Percentiles rank a stretch among this genome's conserved stretches.
phyloP scores from a whole-genome alignment of 2,113 vertebrate genomes.

The Gymnorhina tibicen region DNA sequence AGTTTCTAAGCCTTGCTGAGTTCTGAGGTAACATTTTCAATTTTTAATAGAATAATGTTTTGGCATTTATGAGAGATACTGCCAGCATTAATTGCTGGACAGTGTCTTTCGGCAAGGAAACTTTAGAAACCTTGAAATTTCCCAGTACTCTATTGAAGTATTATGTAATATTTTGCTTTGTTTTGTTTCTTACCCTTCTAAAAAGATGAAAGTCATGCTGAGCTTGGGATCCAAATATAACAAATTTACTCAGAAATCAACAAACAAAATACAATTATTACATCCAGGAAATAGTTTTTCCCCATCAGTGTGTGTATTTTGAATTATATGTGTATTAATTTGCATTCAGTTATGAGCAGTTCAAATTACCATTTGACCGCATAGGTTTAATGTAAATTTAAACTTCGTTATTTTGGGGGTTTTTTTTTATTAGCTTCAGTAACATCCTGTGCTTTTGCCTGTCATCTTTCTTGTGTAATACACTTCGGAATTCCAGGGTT shows the following conservation, averaged over 20 bases:
- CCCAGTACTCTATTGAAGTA: neutral
- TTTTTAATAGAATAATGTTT: neutral
- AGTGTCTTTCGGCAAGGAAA: neutral
- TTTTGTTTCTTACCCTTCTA: neutral
- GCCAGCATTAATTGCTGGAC: neutral
- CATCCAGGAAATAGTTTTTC: neutral
- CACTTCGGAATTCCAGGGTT: neutral
- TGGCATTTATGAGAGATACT: neutral
- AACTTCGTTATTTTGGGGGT: accelerated
- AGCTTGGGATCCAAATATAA: conserved; percentile 5
- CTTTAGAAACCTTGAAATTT: conserved; percentile 13
- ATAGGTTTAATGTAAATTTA: neutral
- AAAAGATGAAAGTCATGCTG: neutral
- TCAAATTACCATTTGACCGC: neutral
- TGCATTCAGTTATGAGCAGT: neutral
- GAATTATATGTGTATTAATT: neutral
- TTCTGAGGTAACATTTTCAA: neutral
- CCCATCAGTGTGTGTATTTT: neutral
- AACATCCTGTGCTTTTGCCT: neutral
- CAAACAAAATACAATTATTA: neutral
- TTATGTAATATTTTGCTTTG: neutral
- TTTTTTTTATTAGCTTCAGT: neutral
- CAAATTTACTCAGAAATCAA: neutral
- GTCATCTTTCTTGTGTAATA: neutral
- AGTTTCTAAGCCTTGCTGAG: neutral